Percentiles rank a stretch among this genome's conserved stretches.
Evolutionary conservation across 2,888 invertebrate species (phyloP).

Genomic region (Leucozona laternaria): DNA sequence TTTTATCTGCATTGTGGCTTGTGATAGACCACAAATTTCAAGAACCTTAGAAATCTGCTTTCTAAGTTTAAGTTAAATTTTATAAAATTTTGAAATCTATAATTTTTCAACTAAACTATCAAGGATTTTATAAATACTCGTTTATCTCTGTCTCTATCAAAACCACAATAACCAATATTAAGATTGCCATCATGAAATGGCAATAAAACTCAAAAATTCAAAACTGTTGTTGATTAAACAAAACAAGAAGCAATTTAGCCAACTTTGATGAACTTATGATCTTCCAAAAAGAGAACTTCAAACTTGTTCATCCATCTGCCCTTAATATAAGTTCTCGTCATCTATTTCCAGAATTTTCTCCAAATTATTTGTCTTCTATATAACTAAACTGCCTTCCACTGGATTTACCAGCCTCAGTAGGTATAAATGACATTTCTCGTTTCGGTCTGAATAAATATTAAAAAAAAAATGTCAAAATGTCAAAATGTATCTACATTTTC

Average conservation of each 20-base stretch:
- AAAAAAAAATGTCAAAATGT: conserved; percentile 53
- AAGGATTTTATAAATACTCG: no score
- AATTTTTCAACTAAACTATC: no score
- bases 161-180: no score
- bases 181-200: neutral
- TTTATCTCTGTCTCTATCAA: no score
- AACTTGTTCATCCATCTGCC: conserved; percentile 6
- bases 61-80: no score
- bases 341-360: neutral
- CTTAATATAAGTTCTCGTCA: neutral
- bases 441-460: conserved; percentile 12
- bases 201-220: neutral
- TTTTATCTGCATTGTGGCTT: no score
- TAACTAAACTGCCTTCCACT: conserved; percentile 18
- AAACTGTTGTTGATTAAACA: neutral
- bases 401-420: conserved; percentile 13
- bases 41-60: no score
- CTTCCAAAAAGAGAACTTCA: conserved; percentile 1
- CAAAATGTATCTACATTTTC: conserved; percentile 56
- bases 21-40: no score
- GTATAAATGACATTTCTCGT: conserved; percentile 26
- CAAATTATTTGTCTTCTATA: conserved; percentile 9
- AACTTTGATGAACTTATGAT: conserved; percentile 8
- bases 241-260: neutral
- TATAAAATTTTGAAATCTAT: no score